Percentiles rank a stretch among this genome's conserved stretches.
These are phyloP conservation scores for Gambusia holbrooki DNA, from an alignment of 2,113 vertebrate species.

Conservation along the genomic window DNA sequence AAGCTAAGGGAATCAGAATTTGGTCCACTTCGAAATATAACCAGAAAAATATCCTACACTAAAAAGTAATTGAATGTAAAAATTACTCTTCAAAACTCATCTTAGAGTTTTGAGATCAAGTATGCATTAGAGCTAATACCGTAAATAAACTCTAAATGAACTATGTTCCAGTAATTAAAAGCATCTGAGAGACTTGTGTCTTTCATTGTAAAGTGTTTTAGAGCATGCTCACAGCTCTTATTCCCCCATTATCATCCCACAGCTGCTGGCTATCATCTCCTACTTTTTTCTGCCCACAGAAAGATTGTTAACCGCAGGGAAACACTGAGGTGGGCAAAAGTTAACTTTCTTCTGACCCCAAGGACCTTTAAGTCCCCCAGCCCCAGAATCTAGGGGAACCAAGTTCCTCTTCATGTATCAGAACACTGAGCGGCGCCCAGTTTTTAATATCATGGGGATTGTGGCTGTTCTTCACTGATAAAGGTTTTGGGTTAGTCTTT, in stretches of 20 bases:
- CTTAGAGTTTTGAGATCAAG: neutral
- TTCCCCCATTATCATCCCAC: constrained; percentile 29
- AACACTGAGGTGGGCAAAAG: constrained; percentile 44
- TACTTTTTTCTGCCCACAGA: constrained; percentile 2
- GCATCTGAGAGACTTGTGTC: neutral
- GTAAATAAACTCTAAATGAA: neutral
- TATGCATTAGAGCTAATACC: neutral
- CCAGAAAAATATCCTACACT: neutral
- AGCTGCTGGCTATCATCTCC: constrained; percentile 40
- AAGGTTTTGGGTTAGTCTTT: constrained; percentile 67
- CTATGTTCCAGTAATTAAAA: neutral
- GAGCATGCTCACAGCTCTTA: constrained; percentile 24
- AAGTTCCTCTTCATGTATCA: constrained; percentile 30
- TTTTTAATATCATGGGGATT: constrained; percentile 69
- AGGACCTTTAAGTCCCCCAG: constrained; percentile 40
- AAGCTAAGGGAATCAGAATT: neutral
- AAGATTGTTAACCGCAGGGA: constrained; percentile 40
- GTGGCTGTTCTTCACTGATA: constrained; percentile 72
- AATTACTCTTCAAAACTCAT: neutral
- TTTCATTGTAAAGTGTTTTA: neutral
- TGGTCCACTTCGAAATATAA: neutral
- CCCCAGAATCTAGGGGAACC: constrained; percentile 29
- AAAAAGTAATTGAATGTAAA: constrained; percentile 3
- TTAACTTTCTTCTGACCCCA: constrained; percentile 57
- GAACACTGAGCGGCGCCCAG: constrained; percentile 53